These are phyloP conservation scores for Agrotis clavis DNA, from an alignment of 2,888 invertebrate species.

Conservation along the genomic window DNA sequence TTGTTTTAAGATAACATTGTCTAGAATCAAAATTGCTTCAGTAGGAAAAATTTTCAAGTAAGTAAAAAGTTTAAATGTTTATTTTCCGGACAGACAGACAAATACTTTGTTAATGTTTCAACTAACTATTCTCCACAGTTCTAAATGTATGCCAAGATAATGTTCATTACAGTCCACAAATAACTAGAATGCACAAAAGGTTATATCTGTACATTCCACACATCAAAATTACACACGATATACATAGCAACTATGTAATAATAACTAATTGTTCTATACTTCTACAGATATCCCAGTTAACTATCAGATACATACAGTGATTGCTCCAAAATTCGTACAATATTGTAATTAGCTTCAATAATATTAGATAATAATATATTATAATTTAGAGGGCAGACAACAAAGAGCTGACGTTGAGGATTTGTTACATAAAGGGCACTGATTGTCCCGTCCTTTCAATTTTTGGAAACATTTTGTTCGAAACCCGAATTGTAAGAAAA, in stretches of 20 bases:
- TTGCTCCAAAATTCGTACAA: slow-evolving; percentile 10
- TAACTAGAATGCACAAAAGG: slow-evolving; percentile 35
- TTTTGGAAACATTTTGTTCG: no score
- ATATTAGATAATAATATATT: neutral
- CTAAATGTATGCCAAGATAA: slow-evolving; percentile 45
- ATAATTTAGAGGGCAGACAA: slow-evolving; percentile 27
- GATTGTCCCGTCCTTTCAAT: no score
- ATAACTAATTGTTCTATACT: slow-evolving; percentile 10
- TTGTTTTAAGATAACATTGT: neutral
- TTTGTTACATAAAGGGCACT: neutral
- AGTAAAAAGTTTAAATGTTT: neutral
- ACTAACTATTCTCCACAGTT: slow-evolving; percentile 24
- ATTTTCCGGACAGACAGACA: neutral
- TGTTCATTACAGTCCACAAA: slow-evolving; percentile 18
- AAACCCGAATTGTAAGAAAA: no score
- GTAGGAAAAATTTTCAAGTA: no score
- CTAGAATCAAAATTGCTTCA: neutral
- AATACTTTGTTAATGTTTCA: neutral
- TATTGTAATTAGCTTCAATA: neutral
- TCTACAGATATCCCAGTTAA: slow-evolving; percentile 9
- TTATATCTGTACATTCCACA: slow-evolving; percentile 20
- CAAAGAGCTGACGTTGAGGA: slow-evolving; percentile 14
- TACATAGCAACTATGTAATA: slow-evolving; percentile 14
- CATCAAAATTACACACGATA: slow-evolving; percentile 11
- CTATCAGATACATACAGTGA: slow-evolving; percentile 18